These are phyloP conservation scores for Gallinago nigripennis DNA, from an alignment of 2,797 vertebrate genomes.

Conservation along the genomic window DNA sequence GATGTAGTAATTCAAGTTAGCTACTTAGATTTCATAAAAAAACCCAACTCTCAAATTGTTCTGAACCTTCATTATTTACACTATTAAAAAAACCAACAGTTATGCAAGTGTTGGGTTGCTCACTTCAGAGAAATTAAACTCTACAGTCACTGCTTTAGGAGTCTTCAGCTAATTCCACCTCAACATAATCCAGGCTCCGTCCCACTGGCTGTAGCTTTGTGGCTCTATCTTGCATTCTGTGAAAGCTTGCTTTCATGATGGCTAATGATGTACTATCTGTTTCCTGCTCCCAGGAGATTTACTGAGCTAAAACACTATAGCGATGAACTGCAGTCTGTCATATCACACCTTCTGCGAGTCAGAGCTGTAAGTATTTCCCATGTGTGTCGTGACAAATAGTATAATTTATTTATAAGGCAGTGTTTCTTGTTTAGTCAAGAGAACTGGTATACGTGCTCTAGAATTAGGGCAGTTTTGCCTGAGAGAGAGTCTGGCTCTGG, in stretches of 20 bases:
- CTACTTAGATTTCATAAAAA: neutral
- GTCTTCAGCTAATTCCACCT: constrained; percentile 29
- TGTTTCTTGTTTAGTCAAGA: constrained; percentile 12
- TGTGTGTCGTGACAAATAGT: constrained; percentile 53
- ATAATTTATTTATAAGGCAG: constrained; percentile 35
- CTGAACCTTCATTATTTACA: neutral
- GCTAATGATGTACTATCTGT: constrained; percentile 61
- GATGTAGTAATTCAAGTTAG: neutral
- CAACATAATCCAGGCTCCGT: neutral
- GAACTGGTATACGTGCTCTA: neutral
- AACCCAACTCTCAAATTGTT: neutral
- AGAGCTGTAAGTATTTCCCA: constrained; percentile 87
- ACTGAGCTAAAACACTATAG: constrained; percentile 94
- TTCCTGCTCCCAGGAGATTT: constrained; percentile 85
- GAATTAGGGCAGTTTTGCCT: neutral
- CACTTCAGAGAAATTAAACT: neutral
- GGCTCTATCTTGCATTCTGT: constrained; percentile 33
- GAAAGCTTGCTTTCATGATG: constrained; percentile 52
- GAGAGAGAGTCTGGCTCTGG: neutral
- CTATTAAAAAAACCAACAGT: neutral
- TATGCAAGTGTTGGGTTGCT: neutral
- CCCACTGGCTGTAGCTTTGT: neutral
- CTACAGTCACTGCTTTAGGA: constrained; percentile 2
- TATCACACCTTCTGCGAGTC: constrained; percentile 93
- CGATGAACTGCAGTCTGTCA: constrained; percentile 92